Evolutionary conservation across 2,797 vertebrate species (phyloP).

Genomic region (Poliocrania exsul): DNA sequence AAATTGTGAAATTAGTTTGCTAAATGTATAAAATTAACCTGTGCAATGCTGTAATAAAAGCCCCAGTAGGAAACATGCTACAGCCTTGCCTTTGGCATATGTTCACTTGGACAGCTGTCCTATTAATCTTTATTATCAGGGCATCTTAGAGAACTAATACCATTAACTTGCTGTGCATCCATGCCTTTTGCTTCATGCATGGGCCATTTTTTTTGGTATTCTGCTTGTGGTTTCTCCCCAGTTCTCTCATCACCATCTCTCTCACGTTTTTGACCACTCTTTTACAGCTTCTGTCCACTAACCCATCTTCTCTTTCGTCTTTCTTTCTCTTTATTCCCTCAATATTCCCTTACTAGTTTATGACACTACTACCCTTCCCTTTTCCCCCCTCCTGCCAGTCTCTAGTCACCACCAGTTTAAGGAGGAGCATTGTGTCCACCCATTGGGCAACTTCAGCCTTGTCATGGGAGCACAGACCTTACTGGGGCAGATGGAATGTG

Average conservation of each 20-base stretch:
- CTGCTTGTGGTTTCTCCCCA: not conserved
- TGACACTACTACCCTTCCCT: rapidly evolving
- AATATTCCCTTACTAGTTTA: not conserved
- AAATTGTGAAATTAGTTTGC: not conserved
- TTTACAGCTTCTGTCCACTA: not conserved
- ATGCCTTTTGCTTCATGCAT: not conserved
- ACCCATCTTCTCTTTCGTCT: not conserved
- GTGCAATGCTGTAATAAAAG: not conserved
- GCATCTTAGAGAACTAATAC: not conserved
- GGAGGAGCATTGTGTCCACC: not conserved
- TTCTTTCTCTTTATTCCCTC: not conserved
- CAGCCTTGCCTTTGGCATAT: not conserved
- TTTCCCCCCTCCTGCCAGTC: not conserved
- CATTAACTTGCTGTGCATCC: not conserved
- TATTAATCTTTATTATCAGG: not conserved
- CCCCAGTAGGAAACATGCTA: not conserved
- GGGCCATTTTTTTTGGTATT: not conserved
- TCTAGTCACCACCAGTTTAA: not conserved
- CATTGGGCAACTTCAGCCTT: not conserved
- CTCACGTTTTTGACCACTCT: not conserved
- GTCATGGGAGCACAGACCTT: not conserved
- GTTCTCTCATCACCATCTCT: not conserved
- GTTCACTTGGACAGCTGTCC: not conserved
- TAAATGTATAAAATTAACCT: not conserved
- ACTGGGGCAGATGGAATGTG: not conserved